Percentiles rank a stretch among this genome's conserved stretches.
Evolutionary conservation across 2,888 invertebrate genomes (phyloP).

Genomic region (Asteroscopus sphinx): DNA sequence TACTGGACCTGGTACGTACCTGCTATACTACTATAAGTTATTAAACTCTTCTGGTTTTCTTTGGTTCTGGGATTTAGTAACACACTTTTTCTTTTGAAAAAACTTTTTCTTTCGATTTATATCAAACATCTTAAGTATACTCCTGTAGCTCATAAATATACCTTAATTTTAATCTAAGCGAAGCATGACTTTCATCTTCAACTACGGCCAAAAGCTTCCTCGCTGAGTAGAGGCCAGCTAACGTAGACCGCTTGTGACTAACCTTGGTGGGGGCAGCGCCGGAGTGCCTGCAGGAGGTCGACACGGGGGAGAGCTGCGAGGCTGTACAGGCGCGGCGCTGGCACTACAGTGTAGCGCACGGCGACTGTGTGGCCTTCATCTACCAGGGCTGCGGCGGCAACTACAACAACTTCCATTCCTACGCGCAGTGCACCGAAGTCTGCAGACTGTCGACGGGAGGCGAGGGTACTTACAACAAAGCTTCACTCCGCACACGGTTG

Average conservation of each 20-base stretch:
- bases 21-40: background rate
- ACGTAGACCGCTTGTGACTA: slow-evolving; percentile 50
- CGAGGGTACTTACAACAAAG: slow-evolving; percentile 59
- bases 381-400: slow-evolving; percentile 97
- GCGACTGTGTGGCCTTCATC: slow-evolving; percentile 94
- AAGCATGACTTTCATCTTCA: slow-evolving; percentile 32
- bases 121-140: background rate
- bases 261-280: slow-evolving; percentile 70
- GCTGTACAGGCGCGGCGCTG: slow-evolving; percentile 89
- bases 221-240: slow-evolving; percentile 32
- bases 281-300: slow-evolving; percentile 74
- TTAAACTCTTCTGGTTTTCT: background rate
- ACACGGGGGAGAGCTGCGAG: slow-evolving; percentile 65
- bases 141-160: slow-evolving; percentile 12
- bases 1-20: slow-evolving; percentile 71
- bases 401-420: slow-evolving; percentile 94
- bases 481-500: slow-evolving; percentile 24
- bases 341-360: slow-evolving; percentile 92
- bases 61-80: slow-evolving; percentile 20
- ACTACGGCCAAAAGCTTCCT: slow-evolving; percentile 28
- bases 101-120: slow-evolving; percentile 15
- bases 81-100: background rate
- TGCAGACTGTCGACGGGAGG: slow-evolving; percentile 61
- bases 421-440: slow-evolving; percentile 91
- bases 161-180: slow-evolving; percentile 8